Evolutionary conservation across 2,113 vertebrate genomes (phyloP).

Genomic region (Argyrosomus japonicus): DNA sequence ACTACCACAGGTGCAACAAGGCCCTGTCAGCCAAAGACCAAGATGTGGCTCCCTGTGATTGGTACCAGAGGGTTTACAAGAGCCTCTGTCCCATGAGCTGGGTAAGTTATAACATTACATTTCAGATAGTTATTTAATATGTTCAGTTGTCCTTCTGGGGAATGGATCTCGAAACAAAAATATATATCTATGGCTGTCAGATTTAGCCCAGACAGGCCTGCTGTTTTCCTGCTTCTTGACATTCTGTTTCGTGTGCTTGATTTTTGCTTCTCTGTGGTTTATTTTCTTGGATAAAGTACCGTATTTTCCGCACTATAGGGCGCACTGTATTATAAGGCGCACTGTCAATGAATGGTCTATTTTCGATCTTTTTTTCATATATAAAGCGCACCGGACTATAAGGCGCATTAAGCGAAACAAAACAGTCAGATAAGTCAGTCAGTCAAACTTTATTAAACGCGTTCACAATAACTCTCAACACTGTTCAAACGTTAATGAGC

Average conservation of each 20-base stretch:
- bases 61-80: constrained; percentile 85
- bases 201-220: not conserved
- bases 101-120: constrained; percentile 56
- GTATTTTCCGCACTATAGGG: too few species aligned
- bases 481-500: too few species aligned
- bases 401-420: too few species aligned
- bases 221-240: not conserved
- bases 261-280: not conserved
- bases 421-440: too few species aligned
- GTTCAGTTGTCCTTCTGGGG: not conserved
- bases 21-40: constrained; percentile 80
- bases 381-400: too few species aligned
- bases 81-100: constrained; percentile 82
- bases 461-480: too few species aligned
- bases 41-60: constrained; percentile 81
- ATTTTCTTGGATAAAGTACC: not conserved
- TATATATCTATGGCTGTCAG: not conserved
- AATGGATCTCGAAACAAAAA: not conserved
- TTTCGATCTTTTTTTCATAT: too few species aligned
- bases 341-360: too few species aligned
- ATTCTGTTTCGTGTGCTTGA: not conserved
- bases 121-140: not conserved
- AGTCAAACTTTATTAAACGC: too few species aligned
- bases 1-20: constrained; percentile 89
- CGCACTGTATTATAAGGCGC: too few species aligned